Conservation (phyloP, 1,140 invertebrate genomes). For the Ladona fulva region DNA sequence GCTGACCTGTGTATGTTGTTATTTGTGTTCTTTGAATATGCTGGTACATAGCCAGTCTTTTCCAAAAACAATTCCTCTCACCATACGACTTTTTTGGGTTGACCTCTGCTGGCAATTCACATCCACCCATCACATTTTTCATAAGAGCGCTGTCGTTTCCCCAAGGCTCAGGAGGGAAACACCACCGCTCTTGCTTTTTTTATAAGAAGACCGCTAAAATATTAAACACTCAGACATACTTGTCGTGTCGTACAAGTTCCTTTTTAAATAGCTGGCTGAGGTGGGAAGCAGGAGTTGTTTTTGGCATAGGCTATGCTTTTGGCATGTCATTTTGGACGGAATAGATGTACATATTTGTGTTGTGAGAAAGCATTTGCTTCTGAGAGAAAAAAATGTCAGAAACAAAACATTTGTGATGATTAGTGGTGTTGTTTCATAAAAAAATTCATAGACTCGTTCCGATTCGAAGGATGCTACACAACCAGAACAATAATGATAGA, state of each 20-base stretch:
- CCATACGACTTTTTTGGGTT: not conserved
- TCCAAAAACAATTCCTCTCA: not conserved
- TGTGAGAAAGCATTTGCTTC: constrained; percentile 2
- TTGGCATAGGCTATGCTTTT: not conserved
- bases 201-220: not conserved
- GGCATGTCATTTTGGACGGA: not conserved
- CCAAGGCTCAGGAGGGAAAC: not conserved
- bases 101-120: not conserved
- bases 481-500: not conserved
- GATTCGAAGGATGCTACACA: not conserved
- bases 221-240: not conserved
- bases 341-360: constrained; percentile 6
- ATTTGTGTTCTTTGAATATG: constrained; percentile 2
- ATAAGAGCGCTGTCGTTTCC: not conserved
- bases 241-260: not conserved
- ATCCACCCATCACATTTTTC: not conserved
- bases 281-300: not conserved
- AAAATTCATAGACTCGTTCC: not conserved
- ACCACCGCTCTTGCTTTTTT: not conserved
- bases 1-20: constrained; percentile 5
- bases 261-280: not conserved
- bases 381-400: not conserved
- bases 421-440: not conserved
- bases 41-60: not conserved
- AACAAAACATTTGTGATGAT: constrained; percentile 3